Conservation (phyloP, 2,888 invertebrate genomes). For the Venusia cambrica region DNA sequence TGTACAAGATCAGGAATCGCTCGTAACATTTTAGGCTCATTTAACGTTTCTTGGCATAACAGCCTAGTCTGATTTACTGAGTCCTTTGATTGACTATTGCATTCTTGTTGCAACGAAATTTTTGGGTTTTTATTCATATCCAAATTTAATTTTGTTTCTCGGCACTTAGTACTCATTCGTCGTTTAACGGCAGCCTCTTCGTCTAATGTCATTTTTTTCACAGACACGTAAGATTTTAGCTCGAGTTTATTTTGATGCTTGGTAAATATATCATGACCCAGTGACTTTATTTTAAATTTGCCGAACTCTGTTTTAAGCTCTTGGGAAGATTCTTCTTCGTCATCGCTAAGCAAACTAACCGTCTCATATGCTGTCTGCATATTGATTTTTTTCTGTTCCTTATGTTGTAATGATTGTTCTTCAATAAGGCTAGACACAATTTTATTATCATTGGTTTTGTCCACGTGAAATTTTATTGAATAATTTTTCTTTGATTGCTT, state of each 20-base stretch:
- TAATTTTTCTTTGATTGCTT: slow-evolving; percentile 37
- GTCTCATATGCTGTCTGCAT: slow-evolving; percentile 42
- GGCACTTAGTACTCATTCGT: too few relatives aligned
- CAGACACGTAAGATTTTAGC: slow-evolving; percentile 48
- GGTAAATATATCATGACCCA: slow-evolving; percentile 35
- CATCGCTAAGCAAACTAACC: slow-evolving; percentile 65
- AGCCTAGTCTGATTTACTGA: not conserved
- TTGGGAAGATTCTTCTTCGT: slow-evolving; percentile 48
- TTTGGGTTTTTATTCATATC: not conserved
- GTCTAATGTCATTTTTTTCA: slow-evolving; percentile 33
- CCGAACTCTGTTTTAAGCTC: slow-evolving; percentile 56
- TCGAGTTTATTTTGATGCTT: slow-evolving; percentile 52
- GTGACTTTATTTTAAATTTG: slow-evolving; percentile 38
- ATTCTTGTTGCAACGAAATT: slow-evolving; percentile 1
- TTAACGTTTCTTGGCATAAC: not conserved
- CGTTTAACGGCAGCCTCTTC: slow-evolving; percentile 10
- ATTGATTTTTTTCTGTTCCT: slow-evolving; percentile 37
- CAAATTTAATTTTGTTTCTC: not conserved
- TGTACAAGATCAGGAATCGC: slow-evolving; percentile 12
- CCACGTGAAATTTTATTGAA: slow-evolving; percentile 55
- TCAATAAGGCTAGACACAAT: slow-evolving; percentile 34
- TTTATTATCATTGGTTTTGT: slow-evolving; percentile 31
- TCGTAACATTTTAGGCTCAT: not conserved
- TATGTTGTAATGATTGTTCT: too few relatives aligned
- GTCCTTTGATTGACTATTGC: too few relatives aligned